phyloP scores from a whole-genome alignment of 2,797 vertebrate genomes.

The Hirundo rustica region DNA sequence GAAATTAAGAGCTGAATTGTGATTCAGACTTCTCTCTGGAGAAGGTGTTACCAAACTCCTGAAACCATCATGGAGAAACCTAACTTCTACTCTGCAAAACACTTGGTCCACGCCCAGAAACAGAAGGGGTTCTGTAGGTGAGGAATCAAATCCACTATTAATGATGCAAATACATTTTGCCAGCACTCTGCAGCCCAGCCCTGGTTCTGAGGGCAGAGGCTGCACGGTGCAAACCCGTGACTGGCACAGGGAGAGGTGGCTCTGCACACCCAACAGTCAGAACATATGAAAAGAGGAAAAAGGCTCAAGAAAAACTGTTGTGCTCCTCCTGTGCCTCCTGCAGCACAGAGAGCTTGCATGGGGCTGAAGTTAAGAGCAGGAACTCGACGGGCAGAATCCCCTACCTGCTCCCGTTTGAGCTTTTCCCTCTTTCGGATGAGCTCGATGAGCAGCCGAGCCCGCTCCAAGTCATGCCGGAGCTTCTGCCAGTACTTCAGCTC shows the following conservation, averaged over 20 bases:
- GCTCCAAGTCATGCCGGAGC: slow-evolving; percentile 93
- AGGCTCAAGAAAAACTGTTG: background rate
- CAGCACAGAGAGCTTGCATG: background rate
- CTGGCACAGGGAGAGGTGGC: background rate
- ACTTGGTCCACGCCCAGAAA: background rate
- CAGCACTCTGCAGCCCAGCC: background rate
- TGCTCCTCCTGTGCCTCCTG: background rate
- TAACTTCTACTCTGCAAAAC: background rate
- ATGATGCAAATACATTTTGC: background rate
- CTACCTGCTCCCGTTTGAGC: slow-evolving; percentile 90
- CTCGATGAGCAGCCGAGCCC: slow-evolving; percentile 92
- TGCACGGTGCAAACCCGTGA: background rate
- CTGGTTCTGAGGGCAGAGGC: background rate
- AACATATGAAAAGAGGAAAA: background rate
- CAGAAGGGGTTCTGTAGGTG: background rate
- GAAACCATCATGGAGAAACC: background rate
- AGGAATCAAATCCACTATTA: background rate
- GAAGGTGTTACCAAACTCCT: background rate
- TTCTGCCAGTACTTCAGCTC: slow-evolving; percentile 99
- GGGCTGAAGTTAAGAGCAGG: background rate
- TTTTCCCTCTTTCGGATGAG: slow-evolving; percentile 92
- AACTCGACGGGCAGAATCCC: background rate
- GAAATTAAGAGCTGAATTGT: background rate
- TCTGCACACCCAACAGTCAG: background rate
- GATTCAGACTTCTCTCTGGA: background rate